phyloP scores from a whole-genome alignment of 2,888 invertebrate species.

The Blomia tropicalis region DNA sequence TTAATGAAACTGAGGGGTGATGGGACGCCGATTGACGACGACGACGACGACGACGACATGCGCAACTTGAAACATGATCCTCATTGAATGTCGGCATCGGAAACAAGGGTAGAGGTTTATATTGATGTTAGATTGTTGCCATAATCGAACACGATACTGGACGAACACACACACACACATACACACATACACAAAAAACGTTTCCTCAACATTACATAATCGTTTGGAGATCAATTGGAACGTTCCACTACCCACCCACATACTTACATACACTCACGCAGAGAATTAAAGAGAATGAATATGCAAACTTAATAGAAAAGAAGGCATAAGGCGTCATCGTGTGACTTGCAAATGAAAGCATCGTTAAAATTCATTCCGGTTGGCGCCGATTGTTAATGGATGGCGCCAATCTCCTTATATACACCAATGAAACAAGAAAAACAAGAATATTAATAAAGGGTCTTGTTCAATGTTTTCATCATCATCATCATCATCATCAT shows the following conservation, averaged over 20 bases:
- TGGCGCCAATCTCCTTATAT: constrained; percentile 9
- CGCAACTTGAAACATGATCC: neutral
- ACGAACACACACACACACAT: neutral
- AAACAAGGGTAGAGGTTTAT: neutral
- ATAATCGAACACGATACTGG: neutral
- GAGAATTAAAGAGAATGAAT: neutral
- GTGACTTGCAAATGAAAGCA: neutral
- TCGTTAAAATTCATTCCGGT: neutral
- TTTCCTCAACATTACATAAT: no score
- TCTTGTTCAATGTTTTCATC: no score
- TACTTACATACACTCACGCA: neutral
- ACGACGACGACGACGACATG: no score
- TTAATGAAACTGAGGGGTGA: constrained; percentile 10
- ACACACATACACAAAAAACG: no score
- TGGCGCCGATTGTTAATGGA: constrained; percentile 13
- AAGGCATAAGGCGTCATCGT: neutral
- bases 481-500: no score
- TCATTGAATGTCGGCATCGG: neutral
- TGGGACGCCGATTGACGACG: no score
- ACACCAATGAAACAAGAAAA: neutral
- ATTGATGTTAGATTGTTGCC: no score
- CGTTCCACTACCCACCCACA: neutral
- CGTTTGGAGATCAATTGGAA: neutral
- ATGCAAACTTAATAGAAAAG: constrained; percentile 1
- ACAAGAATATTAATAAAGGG: no score